phyloP scores from a whole-genome alignment of 1,140 invertebrate genomes.

The Protaetia brevitarsis region DNA sequence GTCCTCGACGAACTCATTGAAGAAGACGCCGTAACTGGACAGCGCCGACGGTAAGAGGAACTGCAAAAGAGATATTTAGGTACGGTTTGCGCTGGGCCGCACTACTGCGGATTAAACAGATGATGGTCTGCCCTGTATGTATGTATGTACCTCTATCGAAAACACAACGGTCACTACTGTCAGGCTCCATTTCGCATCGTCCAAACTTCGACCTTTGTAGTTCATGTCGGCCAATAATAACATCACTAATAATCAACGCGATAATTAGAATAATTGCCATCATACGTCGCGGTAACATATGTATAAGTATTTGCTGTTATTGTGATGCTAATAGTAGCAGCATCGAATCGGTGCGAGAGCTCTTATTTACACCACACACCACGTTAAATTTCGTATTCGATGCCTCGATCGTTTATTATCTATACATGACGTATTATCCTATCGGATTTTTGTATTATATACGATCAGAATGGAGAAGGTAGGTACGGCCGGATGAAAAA shows the following conservation, averaged over 20 bases:
- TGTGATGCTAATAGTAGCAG: background rate
- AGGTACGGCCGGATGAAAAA: no score
- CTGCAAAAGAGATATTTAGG: constrained; percentile 11
- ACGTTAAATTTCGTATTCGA: no score
- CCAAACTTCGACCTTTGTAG: background rate
- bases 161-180: constrained; percentile 1
- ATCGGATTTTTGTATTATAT: no score
- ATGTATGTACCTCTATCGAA: constrained; percentile 7
- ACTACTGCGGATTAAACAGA: background rate
- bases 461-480: no score
- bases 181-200: background rate
- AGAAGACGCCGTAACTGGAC: constrained; percentile 19
- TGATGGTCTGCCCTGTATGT: background rate
- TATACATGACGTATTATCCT: no score
- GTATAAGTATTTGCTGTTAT: background rate
- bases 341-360: no score
- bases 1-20: constrained; percentile 13
- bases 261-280: constrained; percentile 2
- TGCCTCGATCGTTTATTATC: no score
- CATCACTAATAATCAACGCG: background rate
- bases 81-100: background rate
- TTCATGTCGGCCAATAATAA: background rate
- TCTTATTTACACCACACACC: no score
- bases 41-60: constrained; percentile 9
- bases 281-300: background rate